Evolutionary conservation across 2,113 vertebrate species (phyloP).

Genomic region (Leptocoma aspasia): DNA sequence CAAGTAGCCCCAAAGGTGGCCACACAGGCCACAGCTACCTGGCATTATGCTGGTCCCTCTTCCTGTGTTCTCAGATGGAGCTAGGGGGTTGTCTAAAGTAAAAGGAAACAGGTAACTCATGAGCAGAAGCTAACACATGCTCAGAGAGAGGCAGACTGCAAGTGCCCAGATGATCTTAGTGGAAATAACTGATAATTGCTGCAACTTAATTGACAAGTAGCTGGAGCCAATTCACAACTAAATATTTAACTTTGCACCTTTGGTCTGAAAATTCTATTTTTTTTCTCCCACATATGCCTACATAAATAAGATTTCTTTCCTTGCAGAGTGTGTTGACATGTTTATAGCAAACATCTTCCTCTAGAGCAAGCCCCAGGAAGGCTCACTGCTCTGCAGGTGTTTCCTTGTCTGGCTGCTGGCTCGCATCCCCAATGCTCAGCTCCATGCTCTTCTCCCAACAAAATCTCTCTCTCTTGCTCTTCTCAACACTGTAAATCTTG

Average conservation of each 20-base stretch:
- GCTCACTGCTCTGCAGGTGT: not conserved
- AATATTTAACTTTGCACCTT: not conserved
- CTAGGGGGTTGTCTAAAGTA: not conserved
- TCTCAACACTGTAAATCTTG: not conserved
- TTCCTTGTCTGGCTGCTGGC: not conserved
- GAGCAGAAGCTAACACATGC: not conserved
- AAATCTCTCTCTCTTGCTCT: not conserved
- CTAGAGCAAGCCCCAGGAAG: not conserved
- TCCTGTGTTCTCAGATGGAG: rapidly evolving
- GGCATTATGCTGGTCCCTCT: not conserved
- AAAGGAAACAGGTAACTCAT: not conserved
- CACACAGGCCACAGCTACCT: not conserved
- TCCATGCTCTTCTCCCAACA: not conserved
- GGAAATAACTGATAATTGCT: not conserved
- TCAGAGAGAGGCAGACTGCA: not conserved
- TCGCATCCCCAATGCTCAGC: not conserved
- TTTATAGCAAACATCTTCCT: not conserved
- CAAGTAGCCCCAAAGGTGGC: not conserved
- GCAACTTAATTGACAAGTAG: not conserved
- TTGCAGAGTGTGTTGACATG: not conserved
- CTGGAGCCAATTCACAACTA: not conserved
- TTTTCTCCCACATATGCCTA: not conserved
- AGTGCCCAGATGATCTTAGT: not conserved
- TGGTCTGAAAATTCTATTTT: not conserved
- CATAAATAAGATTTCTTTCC: not conserved